Conservation (phyloP, 2,113 vertebrate species). For the Dinomys branickii region DNA sequence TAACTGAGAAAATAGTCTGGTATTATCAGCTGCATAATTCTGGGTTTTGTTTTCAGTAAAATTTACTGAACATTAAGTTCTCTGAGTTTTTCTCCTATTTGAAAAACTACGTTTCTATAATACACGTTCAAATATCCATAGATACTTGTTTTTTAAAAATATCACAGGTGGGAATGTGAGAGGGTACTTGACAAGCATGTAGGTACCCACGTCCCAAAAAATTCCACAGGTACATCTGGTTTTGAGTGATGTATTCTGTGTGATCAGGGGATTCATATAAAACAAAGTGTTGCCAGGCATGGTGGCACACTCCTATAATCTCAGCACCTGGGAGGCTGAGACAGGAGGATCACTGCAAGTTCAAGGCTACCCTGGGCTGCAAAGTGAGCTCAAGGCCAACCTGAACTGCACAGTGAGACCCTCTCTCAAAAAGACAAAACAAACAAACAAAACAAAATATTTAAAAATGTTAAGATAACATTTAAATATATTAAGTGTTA, state of each 20-base stretch:
- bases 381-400: too few relatives aligned
- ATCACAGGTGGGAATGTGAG: not conserved
- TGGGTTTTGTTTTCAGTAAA: not conserved
- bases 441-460: not conserved
- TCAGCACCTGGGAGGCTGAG: too few relatives aligned
- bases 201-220: not conserved
- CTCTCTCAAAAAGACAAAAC: too few relatives aligned
- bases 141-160: not conserved
- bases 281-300: not conserved
- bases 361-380: too few relatives aligned
- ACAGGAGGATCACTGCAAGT: too few relatives aligned
- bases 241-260: not conserved
- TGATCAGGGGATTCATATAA: not conserved
- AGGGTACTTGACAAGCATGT: not conserved
- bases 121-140: not conserved
- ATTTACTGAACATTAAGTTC: not conserved
- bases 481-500: not conserved
- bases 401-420: too few relatives aligned
- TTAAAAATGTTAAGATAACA: not conserved
- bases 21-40: not conserved
- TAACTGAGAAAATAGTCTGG: not conserved
- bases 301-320: too few relatives aligned
- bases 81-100: slow-evolving; percentile 38
- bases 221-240: not conserved
- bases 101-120: slow-evolving; percentile 4